Percentiles rank a stretch among this genome's conserved stretches.
These are phyloP conservation scores for Notiomystis cincta DNA, from an alignment of 2,113 vertebrate genomes.

Conservation along the genomic window DNA sequence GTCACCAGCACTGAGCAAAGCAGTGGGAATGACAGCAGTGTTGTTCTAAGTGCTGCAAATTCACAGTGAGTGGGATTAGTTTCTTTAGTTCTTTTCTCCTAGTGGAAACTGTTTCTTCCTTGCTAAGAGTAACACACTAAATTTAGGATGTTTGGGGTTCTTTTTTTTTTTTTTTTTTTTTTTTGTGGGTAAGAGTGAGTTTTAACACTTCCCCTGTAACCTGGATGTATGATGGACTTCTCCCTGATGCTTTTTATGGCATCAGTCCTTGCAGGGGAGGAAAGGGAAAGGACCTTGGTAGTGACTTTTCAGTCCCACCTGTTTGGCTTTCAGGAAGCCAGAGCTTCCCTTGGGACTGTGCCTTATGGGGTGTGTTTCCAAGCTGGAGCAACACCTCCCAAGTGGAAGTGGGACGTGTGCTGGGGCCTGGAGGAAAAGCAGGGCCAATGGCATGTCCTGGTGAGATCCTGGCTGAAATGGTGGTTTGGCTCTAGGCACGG, in stretches of 20 bases:
- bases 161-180: not conserved
- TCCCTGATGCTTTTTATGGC: not conserved
- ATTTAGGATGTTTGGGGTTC: not conserved
- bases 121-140: not conserved
- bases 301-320: not conserved
- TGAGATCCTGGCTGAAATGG: not conserved
- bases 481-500: not conserved
- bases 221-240: not conserved
- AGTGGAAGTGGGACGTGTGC: rapidly evolving
- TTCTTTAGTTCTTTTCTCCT: not conserved
- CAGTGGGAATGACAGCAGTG: not conserved
- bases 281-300: not conserved
- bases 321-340: not conserved
- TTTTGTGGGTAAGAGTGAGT: not conserved
- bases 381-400: rapidly evolving
- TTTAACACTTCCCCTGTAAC: not conserved
- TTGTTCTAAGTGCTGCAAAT: not conserved
- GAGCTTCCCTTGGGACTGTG: not conserved
- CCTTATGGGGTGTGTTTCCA: not conserved
- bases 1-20: not conserved
- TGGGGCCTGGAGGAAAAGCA: not conserved
- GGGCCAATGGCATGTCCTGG: rapidly evolving
- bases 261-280: not conserved
- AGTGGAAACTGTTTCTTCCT: not conserved
- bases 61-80: not conserved